phyloP scores from a whole-genome alignment of 2,888 invertebrate genomes.

The Phyto melanocephala region DNA sequence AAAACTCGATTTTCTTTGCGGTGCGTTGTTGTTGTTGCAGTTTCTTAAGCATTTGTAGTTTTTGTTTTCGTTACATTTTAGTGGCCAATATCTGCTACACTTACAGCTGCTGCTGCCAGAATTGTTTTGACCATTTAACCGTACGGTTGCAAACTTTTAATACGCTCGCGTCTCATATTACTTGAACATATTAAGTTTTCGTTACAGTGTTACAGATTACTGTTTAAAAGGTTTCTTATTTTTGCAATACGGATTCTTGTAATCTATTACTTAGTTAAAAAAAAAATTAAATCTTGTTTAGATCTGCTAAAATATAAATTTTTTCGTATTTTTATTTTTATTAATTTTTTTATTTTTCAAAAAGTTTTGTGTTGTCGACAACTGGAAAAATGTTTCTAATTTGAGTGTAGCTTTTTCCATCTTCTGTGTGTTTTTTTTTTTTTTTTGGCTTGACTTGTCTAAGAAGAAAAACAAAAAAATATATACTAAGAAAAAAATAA shows the following conservation, averaged over 20 bases:
- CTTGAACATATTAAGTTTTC: constrained; percentile 15
- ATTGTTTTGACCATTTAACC: constrained; percentile 69
- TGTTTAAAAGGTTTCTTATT: not conserved
- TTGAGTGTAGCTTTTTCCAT: not conserved
- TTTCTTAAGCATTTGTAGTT: constrained; percentile 2
- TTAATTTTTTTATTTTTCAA: constrained; percentile 17
- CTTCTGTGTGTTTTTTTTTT: constrained; percentile 4
- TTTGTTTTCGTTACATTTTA: constrained; percentile 31
- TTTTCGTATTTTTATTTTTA: not conserved
- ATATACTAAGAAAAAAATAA: constrained; percentile 19
- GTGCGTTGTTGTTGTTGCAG: constrained; percentile 2
- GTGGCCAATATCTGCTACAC: constrained; percentile 62
- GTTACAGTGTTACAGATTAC: constrained; percentile 16
- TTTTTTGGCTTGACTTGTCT: constrained; percentile 44
- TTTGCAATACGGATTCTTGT: not conserved
- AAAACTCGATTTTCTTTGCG: constrained; percentile 46
- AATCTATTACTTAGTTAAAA: constrained; percentile 2
- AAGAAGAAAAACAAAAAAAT: constrained; percentile 16
- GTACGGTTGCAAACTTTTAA: constrained; percentile 66
- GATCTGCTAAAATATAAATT: constrained; percentile 39
- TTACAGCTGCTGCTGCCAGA: constrained; percentile 67
- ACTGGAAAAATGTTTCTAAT: constrained; percentile 4
- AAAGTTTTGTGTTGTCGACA: constrained; percentile 23
- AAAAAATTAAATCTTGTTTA: constrained; percentile 56
- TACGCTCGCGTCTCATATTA: constrained; percentile 44